Conservation (phyloP, 1,140 invertebrate species). For the Brachionus rotundiformis region DNA sequence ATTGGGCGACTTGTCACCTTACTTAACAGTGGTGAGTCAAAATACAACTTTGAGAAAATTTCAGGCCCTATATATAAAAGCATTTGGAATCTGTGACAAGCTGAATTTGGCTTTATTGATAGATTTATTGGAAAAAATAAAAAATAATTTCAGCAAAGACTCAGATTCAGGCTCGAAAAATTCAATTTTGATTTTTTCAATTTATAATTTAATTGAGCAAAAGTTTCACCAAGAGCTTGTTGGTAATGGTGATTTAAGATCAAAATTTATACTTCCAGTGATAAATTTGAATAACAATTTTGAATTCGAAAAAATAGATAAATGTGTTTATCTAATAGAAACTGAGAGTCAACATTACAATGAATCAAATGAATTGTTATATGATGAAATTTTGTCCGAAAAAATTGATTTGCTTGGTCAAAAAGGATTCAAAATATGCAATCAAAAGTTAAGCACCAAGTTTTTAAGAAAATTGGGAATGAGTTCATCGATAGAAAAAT, state of each 20-base stretch:
- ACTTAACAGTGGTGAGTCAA: background rate
- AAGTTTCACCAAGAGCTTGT: background rate
- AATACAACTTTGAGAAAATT: background rate
- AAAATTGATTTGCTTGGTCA: background rate
- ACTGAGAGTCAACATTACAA: background rate
- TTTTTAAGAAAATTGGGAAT: conserved; percentile 33
- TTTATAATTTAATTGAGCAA: conserved; percentile 10
- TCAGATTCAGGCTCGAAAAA: background rate
- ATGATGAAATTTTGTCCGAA: background rate
- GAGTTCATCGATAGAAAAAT: conserved; percentile 6
- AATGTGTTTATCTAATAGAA: conserved; percentile 17
- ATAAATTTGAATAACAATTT: conserved; percentile 7
- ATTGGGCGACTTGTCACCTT: background rate
- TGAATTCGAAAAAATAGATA: background rate
- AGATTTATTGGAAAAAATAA: background rate
- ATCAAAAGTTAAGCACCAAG: background rate
- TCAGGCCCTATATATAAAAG: background rate
- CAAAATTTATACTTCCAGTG: conserved; percentile 1
- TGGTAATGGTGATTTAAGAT: background rate
- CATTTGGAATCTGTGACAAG: background rate
- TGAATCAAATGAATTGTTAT: background rate
- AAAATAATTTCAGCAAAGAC: background rate
- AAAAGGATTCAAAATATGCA: conserved; percentile 35
- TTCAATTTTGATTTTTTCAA: conserved; percentile 7
- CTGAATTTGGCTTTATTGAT: background rate